phyloP scores from a whole-genome alignment of 53 echinoderm and acorn worm species.

The Zoroaster sp. region DNA sequence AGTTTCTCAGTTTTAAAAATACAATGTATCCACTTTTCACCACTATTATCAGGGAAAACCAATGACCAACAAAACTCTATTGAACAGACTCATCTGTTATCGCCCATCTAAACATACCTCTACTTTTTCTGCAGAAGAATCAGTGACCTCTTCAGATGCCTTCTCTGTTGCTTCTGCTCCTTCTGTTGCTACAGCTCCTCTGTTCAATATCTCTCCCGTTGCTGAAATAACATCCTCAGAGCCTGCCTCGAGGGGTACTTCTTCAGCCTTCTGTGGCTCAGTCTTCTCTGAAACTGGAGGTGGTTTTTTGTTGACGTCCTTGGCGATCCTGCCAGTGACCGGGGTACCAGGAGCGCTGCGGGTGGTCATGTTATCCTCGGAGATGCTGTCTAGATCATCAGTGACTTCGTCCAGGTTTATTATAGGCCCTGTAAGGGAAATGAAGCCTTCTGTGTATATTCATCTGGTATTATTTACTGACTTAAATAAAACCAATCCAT shows the following conservation, averaged over 20 bases:
- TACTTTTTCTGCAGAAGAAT: slow-evolving; percentile 15
- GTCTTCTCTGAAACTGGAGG: neutral
- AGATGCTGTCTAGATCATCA: slow-evolving; percentile 81
- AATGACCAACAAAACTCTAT: too few relatives aligned
- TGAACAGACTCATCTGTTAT: too few relatives aligned
- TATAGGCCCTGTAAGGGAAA: slow-evolving; percentile 79
- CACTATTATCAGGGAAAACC: too few relatives aligned
- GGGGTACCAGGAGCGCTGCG: slow-evolving; percentile 37
- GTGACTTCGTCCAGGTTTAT: slow-evolving; percentile 84
- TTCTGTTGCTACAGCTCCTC: neutral
- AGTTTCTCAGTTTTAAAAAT: too few relatives aligned
- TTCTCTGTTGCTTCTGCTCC: slow-evolving; percentile 5
- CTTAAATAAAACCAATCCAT: too few relatives aligned
- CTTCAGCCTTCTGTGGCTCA: neutral
- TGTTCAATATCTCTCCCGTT: slow-evolving; percentile 35
- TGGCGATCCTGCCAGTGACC: neutral
- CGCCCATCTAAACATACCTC: too few relatives aligned
- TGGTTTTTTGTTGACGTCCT: neutral
- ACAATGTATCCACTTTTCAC: too few relatives aligned
- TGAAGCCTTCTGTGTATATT: neutral
- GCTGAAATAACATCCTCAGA: slow-evolving; percentile 28
- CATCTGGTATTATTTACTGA: too few relatives aligned
- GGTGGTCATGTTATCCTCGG: slow-evolving; percentile 52
- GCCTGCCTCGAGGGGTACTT: neutral
- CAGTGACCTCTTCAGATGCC: neutral